These are phyloP conservation scores for Hoplodrina ambigua DNA, from an alignment of 2,888 invertebrate species.

Conservation along the genomic window DNA sequence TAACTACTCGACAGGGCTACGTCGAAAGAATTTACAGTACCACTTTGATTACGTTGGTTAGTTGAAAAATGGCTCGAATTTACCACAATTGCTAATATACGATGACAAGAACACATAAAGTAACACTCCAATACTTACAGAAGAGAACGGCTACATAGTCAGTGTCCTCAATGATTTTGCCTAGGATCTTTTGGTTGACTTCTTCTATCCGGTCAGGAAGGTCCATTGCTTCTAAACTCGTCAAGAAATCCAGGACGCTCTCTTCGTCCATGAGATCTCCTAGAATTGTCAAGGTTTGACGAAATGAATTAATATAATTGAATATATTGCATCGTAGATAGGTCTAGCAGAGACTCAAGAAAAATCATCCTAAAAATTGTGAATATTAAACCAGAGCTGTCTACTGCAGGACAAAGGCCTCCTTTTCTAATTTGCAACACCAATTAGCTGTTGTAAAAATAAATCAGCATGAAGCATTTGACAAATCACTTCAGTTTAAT, in stretches of 20 bases:
- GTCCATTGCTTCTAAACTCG: conserved; percentile 98
- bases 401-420: neutral
- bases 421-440: neutral
- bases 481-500: conserved; percentile 15
- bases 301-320: conserved; percentile 17
- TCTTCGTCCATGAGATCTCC: conserved; percentile 99
- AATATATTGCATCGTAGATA: neutral
- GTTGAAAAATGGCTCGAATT: conserved; percentile 82
- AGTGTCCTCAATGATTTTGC: conserved; percentile 97
- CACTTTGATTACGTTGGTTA: conserved; percentile 77
- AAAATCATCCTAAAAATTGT: too few species aligned
- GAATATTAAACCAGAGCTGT: neutral
- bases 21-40: conserved; percentile 77
- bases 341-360: neutral
- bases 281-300: conserved; percentile 77
- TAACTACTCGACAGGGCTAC: conserved; percentile 78
- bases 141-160: conserved; percentile 98
- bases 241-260: conserved; percentile 97
- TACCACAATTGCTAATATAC: conserved; percentile 84
- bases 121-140: conserved; percentile 93
- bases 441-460: conserved; percentile 12
- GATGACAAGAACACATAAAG: conserved; percentile 74
- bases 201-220: conserved; percentile 98
- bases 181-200: conserved; percentile 97
- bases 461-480: conserved; percentile 7